Evolutionary conservation across 2,113 vertebrate species (phyloP).

Genomic region (Chrysochloris asiatica): DNA sequence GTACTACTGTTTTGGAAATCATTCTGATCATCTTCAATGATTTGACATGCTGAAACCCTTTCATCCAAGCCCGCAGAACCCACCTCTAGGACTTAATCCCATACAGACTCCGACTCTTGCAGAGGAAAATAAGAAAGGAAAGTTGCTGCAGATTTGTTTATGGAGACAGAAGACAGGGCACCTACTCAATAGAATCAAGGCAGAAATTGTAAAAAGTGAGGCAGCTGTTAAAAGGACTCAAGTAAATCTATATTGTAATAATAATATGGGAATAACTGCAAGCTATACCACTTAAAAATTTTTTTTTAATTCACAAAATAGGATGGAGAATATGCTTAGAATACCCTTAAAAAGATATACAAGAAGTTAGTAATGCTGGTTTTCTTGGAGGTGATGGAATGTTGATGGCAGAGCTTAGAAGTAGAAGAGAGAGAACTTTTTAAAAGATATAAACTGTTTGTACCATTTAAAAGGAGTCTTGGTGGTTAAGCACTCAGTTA

Average conservation of each 20-base stretch:
- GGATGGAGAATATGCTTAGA: background rate
- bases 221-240: background rate
- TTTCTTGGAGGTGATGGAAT: background rate
- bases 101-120: background rate
- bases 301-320: background rate
- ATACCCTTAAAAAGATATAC: background rate
- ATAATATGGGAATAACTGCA: background rate
- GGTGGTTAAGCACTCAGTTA: background rate
- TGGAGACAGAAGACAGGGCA: background rate
- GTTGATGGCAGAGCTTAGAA: too few relatives aligned
- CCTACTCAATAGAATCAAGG: background rate
- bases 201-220: background rate
- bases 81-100: background rate
- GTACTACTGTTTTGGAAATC: background rate
- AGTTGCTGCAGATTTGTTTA: background rate
- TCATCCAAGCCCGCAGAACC: too few relatives aligned
- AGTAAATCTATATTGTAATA: background rate
- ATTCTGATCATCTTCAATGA: background rate
- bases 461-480: background rate
- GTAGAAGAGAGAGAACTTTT: background rate
- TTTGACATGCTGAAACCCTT: background rate
- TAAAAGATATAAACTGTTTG: background rate
- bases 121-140: rapidly evolving
- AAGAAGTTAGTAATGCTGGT: background rate
- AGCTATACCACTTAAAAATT: background rate